These are phyloP conservation scores for Cynodonichthys magdalenae DNA, from an alignment of 2,797 vertebrate genomes.

Conservation along the genomic window DNA sequence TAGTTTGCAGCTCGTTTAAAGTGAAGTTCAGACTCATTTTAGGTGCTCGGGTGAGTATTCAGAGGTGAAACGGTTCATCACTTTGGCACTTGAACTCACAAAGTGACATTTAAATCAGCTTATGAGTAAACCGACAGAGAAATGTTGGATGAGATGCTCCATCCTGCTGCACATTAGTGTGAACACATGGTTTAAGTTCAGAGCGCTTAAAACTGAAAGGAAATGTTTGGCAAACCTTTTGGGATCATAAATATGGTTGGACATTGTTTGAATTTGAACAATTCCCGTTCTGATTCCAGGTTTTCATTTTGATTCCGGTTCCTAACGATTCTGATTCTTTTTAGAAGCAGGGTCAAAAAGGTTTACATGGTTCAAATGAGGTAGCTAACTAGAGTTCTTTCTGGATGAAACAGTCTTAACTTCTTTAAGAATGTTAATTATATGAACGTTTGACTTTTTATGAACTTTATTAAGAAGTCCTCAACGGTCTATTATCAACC, in stretches of 20 bases:
- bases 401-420: too few species aligned
- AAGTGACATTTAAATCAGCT: constrained; percentile 16
- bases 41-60: constrained; percentile 13
- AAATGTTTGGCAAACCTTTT: not conserved
- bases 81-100: constrained; percentile 20
- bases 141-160: constrained; percentile 3
- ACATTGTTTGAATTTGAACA: too few species aligned
- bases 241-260: not conserved
- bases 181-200: constrained; percentile 4
- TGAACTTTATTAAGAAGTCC: too few species aligned
- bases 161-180: not conserved
- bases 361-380: too few species aligned
- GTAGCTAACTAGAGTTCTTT: too few species aligned
- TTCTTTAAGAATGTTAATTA: too few species aligned
- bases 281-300: too few species aligned
- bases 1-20: constrained; percentile 23
- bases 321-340: too few species aligned
- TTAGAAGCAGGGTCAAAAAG: too few species aligned
- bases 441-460: too few species aligned
- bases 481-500: too few species aligned
- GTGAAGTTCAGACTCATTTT: constrained; percentile 25
- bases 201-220: not conserved
- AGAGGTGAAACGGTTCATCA: constrained; percentile 41
- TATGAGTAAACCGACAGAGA: constrained; percentile 1
- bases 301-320: too few species aligned